phyloP scores from a whole-genome alignment of 37 sponge, comb jelly and placozoan genomes.

The Ianthella basta region DNA sequence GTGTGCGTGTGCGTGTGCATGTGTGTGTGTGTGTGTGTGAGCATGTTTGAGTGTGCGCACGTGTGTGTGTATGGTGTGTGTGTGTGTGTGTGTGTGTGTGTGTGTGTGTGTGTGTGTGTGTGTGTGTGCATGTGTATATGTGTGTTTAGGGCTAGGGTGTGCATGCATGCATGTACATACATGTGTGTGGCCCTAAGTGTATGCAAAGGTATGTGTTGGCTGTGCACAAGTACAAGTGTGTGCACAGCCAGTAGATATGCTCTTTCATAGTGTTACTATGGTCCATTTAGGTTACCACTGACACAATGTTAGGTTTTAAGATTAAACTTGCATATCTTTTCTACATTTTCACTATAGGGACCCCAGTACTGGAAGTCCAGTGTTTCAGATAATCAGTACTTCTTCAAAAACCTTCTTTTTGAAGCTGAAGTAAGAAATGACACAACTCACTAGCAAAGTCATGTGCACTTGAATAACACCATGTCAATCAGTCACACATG shows the following conservation, averaged over 20 bases:
- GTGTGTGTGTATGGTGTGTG: not conserved
- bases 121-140: too few species aligned
- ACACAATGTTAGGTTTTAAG: too few species aligned
- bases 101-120: too few species aligned
- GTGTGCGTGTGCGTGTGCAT: not conserved
- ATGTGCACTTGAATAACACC: too few species aligned
- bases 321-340: too few species aligned
- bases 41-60: not conserved
- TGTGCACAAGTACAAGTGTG: not conserved
- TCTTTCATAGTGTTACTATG: too few species aligned
- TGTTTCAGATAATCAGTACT: constrained; percentile 60
- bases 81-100: not conserved
- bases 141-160: not conserved
- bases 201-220: not conserved
- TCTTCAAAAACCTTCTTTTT: constrained; percentile 70
- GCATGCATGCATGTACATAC: not conserved
- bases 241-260: too few species aligned
- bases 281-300: too few species aligned
- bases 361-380: constrained; percentile 59
- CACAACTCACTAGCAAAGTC: too few species aligned
- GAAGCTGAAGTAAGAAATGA: constrained; percentile 69
- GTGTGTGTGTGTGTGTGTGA: too few species aligned
- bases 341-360: too few species aligned
- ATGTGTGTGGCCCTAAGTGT: not conserved
- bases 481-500: too few species aligned